Conservation (phyloP, 2,888 invertebrate genomes). For the Rotaria socialis region DNA sequence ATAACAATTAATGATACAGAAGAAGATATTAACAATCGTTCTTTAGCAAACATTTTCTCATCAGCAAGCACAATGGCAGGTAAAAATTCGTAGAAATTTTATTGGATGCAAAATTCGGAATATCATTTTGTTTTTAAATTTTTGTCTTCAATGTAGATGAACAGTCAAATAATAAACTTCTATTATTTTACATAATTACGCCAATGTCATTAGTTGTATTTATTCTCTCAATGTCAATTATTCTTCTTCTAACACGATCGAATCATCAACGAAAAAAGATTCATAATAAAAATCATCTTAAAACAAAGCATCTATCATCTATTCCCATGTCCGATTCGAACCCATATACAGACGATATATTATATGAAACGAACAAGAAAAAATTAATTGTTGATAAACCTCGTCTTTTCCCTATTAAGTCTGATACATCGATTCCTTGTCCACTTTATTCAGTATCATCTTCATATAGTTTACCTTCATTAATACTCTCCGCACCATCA, state of each 20-base stretch:
- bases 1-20: not conserved
- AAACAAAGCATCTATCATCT: not conserved
- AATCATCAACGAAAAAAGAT: not conserved
- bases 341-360: not conserved
- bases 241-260: conserved; percentile 13
- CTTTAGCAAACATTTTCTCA: not conserved
- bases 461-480: not conserved
- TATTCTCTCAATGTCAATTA: not conserved
- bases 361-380: not conserved
- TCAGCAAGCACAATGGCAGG: not conserved
- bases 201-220: not conserved
- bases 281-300: not conserved
- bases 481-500: not conserved
- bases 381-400: not conserved
- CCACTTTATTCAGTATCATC: not conserved
- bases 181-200: not conserved
- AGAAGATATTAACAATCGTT: not conserved
- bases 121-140: too few species aligned
- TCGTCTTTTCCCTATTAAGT: not conserved
- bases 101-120: too few species aligned
- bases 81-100: not conserved
- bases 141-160: not conserved
- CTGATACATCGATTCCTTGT: not conserved
- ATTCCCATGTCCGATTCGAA: not conserved
- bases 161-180: not conserved